Evolutionary conservation across 2,888 invertebrate species (phyloP).

Genomic region (Leptarthrus brevirostris): DNA sequence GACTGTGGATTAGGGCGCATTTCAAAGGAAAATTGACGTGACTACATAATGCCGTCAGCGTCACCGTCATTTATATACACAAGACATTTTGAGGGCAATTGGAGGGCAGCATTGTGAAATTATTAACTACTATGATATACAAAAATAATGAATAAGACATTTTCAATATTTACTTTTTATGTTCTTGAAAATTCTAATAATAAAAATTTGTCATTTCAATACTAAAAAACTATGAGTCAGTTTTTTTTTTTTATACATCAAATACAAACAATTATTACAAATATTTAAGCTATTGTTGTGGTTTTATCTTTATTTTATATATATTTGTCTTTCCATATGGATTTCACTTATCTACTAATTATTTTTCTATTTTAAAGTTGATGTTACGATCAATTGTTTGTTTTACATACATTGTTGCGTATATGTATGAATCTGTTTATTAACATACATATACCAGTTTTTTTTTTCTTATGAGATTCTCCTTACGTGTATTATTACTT

Average conservation of each 20-base stretch:
- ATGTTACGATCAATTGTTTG: constrained; percentile 33
- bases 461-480: constrained; percentile 19
- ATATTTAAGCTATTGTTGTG: constrained; percentile 41
- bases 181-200: constrained; percentile 42
- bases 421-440: constrained; percentile 12
- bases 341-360: constrained; percentile 41
- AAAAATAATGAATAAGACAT: constrained; percentile 43
- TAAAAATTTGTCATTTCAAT: constrained; percentile 40
- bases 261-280: constrained; percentile 35
- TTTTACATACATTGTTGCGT: constrained; percentile 16
- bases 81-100: constrained; percentile 50
- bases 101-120: constrained; percentile 58
- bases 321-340: constrained; percentile 24
- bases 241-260: constrained; percentile 30
- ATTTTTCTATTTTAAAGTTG: constrained; percentile 33
- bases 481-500: constrained; percentile 11
- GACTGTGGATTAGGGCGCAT: too few species aligned
- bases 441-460: constrained; percentile 25
- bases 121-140: constrained; percentile 46
- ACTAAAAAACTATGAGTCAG: constrained; percentile 41
- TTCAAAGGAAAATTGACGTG: constrained; percentile 15
- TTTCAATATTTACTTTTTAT: constrained; percentile 30
- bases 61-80: constrained; percentile 37
- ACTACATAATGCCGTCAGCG: not conserved
- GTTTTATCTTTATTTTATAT: constrained; percentile 35